A percentile compares a stretch with the other conserved stretches of the same genome.
Evolutionary conservation across 2,113 vertebrate genomes (phyloP).

Genomic region (Chelonoidis abingdonii): DNA sequence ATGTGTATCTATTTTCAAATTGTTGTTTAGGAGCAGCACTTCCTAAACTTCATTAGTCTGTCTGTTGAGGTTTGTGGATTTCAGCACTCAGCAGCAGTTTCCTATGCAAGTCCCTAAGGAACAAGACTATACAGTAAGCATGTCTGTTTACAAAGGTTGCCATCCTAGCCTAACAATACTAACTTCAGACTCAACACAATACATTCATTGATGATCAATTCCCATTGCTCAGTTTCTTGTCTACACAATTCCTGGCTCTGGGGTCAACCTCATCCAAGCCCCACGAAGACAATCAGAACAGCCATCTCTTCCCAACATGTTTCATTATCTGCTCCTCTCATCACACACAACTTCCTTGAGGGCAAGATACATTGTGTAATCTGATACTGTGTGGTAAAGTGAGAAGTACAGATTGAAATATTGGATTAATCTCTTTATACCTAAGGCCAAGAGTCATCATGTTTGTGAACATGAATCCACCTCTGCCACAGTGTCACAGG

Average conservation of each 20-base stretch:
- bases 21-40: fast-evolving
- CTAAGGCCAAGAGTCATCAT: background rate
- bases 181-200: fast-evolving
- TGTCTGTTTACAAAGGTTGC: background rate
- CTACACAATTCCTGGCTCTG: background rate
- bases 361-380: background rate
- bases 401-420: background rate
- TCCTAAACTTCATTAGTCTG: background rate
- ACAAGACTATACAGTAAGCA: fast-evolving
- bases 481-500: background rate
- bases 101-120: fast-evolving
- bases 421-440: conserved; percentile 49
- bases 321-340: background rate
- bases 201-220: fast-evolving
- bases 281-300: too few relatives aligned
- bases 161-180: fast-evolving
- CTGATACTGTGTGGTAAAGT: background rate
- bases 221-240: fast-evolving
- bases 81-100: background rate
- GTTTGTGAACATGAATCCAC: conserved; percentile 20
- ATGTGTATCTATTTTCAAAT: background rate
- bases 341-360: fast-evolving
- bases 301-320: background rate
- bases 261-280: background rate
- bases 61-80: fast-evolving